Base-by-base conservation (phyloP, 2,888 invertebrate genomes). In the Acrobasis suavella region DNA sequence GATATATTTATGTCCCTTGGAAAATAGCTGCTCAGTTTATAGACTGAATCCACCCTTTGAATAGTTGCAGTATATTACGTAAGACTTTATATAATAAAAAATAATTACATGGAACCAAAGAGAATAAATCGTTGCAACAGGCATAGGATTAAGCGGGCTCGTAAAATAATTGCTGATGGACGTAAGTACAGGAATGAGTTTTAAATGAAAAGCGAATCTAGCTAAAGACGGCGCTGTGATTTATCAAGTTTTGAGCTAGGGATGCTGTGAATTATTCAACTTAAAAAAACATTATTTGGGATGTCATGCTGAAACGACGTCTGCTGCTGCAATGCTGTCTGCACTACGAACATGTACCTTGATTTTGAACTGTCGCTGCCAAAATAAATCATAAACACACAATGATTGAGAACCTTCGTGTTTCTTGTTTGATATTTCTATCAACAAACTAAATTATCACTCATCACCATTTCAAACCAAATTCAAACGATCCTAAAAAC, bases 111-210 rank as follows among this genome's bases (percentile, higher is more conserved):
- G n/a, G n/a, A 46, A 14, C 46, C 46, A 46, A n/a, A 1, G 14
- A n/a, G 46, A 46, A 46, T 46, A 46, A 46, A 46, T n/a, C 46
- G 5, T 7, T 46, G 46, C 46, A 46, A 46, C 46, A 46, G 46
- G 46, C 14, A 12, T 7, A 6, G 14, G 46, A 46, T 46, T 6
- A 14, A 12, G 14, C 46, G 46, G n/a, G 46, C 46, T 79, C 83
- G 77, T 86, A 79, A 84, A 81, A 69, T 50, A 50, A 17, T 50
- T 50, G 16, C 50, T 50, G 16, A 50, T 22, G 22, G 50, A 50
- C 15, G 50, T 3, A 17, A 50, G n/a, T 50, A 9, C 15, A 46
- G 12, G 7, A 32, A 32, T 14, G 14, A 14, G 12, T 14, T 14
- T n/a, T 42, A 14, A 42, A 46, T n/a, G 12, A 46, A 46, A 46